Base-by-base conservation (phyloP, 2,797 vertebrate genomes). In the Halcyon leucocephala region DNA sequence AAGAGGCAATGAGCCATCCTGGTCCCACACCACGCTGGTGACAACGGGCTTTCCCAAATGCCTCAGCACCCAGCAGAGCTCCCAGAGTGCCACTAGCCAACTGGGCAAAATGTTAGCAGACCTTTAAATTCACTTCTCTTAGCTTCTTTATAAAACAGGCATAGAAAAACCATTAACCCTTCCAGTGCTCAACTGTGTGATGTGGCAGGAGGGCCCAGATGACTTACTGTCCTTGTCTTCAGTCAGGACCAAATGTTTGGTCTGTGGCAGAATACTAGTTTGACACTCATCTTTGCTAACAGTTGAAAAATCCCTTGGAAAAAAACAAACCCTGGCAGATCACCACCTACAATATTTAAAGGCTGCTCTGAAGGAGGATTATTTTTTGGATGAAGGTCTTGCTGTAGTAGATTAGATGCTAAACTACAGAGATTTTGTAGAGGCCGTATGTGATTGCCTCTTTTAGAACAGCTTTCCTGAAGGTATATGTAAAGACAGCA, bases 11-110 rank as follows among this genome's bases (percentile, higher is more conserved):
- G 52, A 76, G 52, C 74, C 37, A 67, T 29, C 35, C 15, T 2
- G 1, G 22, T 52, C 55, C 65, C 2, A 3, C 2, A 2, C 25
- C 3, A 5, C 26, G 5, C 10, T 17, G 13, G 33, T 71, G 67
- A 54, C 77, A 54, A 18, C 0, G 7, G 83, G 51, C 39, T 94
- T 87, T 82, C 55, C 71, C 13, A 4, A 10, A 7, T 39, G 37
- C 71, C 76, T 69, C 46, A 44, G 52, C 2, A 3, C 22, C 69
- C 73, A 76, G 31, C 25, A 90, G 49, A 88, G 12, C 46, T 26
- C 73, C 58, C 24, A 26, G 42, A 48, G 39, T 18, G 18, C 54
- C 5, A 2, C 41, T 17, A 16, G 28, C 44, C 87, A 66, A 6
- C 48, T 2, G 5, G 60, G 20, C 1, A 15, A 86, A 86, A 67